phyloP scores from a whole-genome alignment of 2,113 vertebrate species.

The Tachysurus vachellii region DNA sequence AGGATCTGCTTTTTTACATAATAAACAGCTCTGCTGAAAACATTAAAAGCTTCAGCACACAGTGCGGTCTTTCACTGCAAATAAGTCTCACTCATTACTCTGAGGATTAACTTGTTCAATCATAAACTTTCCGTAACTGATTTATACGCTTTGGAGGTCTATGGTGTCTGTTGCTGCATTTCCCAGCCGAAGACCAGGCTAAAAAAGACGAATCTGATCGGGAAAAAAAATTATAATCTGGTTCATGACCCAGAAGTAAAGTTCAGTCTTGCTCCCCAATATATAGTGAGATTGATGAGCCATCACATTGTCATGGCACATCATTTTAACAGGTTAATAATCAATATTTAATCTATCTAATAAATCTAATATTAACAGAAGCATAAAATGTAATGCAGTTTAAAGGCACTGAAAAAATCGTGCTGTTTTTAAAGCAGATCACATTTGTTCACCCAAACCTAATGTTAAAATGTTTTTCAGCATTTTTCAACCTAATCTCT shows the following conservation, averaged over 20 bases:
- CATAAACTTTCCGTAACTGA: background rate
- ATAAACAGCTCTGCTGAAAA: slow-evolving; percentile 9
- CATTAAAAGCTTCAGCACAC: slow-evolving; percentile 1
- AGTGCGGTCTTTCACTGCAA: background rate
- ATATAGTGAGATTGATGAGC: background rate
- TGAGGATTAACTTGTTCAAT: background rate
- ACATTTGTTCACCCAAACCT: too few relatives aligned
- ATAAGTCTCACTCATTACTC: background rate
- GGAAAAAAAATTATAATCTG: background rate
- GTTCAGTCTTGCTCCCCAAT: background rate
- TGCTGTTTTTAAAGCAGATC: background rate
- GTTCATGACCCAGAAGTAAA: background rate
- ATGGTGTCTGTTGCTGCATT: background rate
- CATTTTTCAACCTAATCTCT: background rate
- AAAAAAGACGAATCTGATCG: background rate
- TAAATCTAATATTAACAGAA: background rate
- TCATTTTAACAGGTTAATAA: background rate
- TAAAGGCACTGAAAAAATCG: too few relatives aligned
- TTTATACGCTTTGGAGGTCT: background rate
- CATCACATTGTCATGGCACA: background rate
- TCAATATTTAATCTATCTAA: background rate
- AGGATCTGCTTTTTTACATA: slow-evolving; percentile 4
- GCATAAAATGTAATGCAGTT: background rate
- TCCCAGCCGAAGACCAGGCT: background rate
- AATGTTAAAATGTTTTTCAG: background rate